Base-by-base conservation (phyloP, 2,113 vertebrate genomes). In the Megaceryle torquata region DNA sequence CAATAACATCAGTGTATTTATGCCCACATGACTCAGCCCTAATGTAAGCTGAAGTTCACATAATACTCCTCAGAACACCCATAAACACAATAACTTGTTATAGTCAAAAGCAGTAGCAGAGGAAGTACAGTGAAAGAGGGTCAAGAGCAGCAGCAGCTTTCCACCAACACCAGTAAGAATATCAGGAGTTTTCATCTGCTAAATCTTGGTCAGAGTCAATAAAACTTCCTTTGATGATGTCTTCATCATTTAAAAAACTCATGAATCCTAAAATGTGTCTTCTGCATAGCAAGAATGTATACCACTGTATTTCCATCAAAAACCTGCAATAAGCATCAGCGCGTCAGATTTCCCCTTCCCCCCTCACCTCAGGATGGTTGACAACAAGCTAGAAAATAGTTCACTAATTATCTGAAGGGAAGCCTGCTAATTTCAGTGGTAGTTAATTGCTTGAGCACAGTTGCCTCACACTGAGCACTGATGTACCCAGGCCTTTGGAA, bases 21-120 rank as follows among this genome's bases (percentile, higher is more conserved):
- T 39, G 64, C 26, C 92, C 60, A 28, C 65, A 91, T 90, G 93
- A 86, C 75, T 97, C 95, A 84, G 74, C 33, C 69, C 54, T 91
- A 80, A 88, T 44, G 56, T 79, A 93, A 95, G 53, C 37, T 72
- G 92, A 79, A 59, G n/a, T 54, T 81, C 77, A 86, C 43, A 15
- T 71, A 60, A 71, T 9, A 16, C 63, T 88, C 39, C 59, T 71
- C 54, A 37, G 26, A 69, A 50, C 29, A 90, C 20, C 19, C 51
- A 43, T 43, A 88, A 94, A 82, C 37, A 9, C 6, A 31, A 14
- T 67, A 63, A 72, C 80, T 44, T 65, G 44, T 37, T 41, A 53
- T 20, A 64, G 59, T 13, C 65, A 25, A 82, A 85, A 88, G 67
- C 50, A 61, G 37, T 43, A 78, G 59, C 63, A 71, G 33, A 60